Conservation (phyloP, 2,888 invertebrate genomes). For the Aplocera efformata region DNA sequence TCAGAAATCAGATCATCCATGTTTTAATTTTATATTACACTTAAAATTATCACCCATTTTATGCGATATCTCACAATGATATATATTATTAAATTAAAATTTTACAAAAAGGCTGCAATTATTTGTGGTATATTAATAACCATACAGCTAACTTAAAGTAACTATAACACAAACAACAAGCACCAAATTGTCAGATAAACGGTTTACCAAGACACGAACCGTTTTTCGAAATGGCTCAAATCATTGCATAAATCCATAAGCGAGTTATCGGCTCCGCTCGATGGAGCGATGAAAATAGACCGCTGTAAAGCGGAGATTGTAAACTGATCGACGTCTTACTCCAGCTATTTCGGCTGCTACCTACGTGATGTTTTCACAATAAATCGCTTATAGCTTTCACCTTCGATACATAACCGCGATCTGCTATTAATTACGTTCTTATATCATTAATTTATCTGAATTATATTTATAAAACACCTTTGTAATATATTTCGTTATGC, state of each 20-base stretch:
- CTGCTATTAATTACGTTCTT: constrained; percentile 37
- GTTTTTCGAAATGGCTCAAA: constrained; percentile 46
- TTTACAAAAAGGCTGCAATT: no score
- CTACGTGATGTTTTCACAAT: constrained; percentile 52
- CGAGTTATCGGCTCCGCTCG: constrained; percentile 56
- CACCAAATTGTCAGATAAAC: constrained; percentile 2
- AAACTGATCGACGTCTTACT: constrained; percentile 65
- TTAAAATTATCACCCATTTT: no score
- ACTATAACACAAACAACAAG: no score
- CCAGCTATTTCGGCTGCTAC: constrained; percentile 48
- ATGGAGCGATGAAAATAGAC: constrained; percentile 66
- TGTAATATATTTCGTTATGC: no score
- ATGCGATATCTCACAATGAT: no score
- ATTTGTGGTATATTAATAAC: no score
- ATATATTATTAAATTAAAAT: no score
- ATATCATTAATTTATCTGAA: constrained; percentile 26
- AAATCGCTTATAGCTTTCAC: constrained; percentile 57
- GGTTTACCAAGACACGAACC: constrained; percentile 11
- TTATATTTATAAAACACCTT: not conserved
- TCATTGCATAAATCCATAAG: constrained; percentile 59
- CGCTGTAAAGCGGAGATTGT: constrained; percentile 53
- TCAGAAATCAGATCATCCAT: no score
- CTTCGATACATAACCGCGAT: constrained; percentile 46
- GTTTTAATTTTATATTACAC: no score
- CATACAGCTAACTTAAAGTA: no score